A percentile compares a stretch with the other conserved stretches of the same genome.
Conservation (phyloP, 2,888 invertebrate genomes). For the Synanthedon myopaeformis region DNA sequence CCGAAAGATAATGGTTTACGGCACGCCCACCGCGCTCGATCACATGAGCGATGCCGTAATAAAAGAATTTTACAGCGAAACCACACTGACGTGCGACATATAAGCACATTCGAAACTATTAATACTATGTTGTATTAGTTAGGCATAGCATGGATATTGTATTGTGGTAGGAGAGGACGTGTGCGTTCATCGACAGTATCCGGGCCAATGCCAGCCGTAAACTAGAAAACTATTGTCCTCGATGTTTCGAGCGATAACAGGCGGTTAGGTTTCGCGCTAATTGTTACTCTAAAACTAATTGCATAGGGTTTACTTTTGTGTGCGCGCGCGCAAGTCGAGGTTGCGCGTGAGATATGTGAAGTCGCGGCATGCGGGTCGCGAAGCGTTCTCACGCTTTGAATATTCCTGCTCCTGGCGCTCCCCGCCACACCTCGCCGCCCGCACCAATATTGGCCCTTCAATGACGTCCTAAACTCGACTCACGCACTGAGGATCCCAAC, state of each 20-base stretch:
- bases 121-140: no score
- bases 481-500: conserved; percentile 45
- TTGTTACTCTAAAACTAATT: conserved; percentile 27
- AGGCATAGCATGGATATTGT: background rate
- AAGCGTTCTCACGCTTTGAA: conserved; percentile 70
- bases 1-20: conserved; percentile 44
- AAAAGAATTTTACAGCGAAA: conserved; percentile 31
- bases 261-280: conserved; percentile 23
- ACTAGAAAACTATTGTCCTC: conserved; percentile 71
- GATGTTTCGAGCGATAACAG: conserved; percentile 65
- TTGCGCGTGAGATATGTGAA: conserved; percentile 70
- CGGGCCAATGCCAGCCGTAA: conserved; percentile 68
- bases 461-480: conserved; percentile 48
- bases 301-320: conserved; percentile 34
- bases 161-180: conserved; percentile 35
- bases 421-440: conserved; percentile 19
- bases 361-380: conserved; percentile 69
- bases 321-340: conserved; percentile 31
- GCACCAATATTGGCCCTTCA: conserved; percentile 37
- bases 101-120: no score
- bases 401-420: conserved; percentile 61
- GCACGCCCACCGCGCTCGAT: conserved; percentile 40
- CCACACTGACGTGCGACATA: background rate
- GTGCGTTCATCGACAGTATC: conserved; percentile 59
- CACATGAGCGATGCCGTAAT: conserved; percentile 30